Evolutionary conservation across 2,113 vertebrate genomes (phyloP), one percentile per base, ranked within the genome.

Genomic region (Copsychus sechellarum): DNA sequence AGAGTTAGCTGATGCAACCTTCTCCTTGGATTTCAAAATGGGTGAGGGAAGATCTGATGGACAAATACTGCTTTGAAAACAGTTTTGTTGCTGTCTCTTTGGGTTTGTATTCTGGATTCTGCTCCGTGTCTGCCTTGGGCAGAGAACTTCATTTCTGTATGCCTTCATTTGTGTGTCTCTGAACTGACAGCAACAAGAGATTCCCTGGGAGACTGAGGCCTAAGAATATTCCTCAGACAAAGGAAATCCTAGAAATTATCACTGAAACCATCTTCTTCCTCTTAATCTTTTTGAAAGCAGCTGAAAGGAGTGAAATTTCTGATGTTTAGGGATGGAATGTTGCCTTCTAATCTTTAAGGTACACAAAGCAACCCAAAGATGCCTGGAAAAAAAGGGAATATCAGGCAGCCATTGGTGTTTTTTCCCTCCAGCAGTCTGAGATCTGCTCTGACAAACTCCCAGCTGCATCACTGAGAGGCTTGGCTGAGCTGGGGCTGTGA

Each of bases 111-210:
- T 86, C 79, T 82, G 76, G 67, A 61, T 77, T 93, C 91, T 97
- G 88, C 76, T 90, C 53, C 33, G 71, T 93, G 85, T 93, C 91
- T 96, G 94, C 90, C 90, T 86, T 92, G 88, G 90, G 92, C 93
- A 90, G 15, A 22, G 57, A 76, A 80, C 85, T 95, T 95, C 93
- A 82, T 80, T 92, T 74, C 95, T 60, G 18, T 47, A 47, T 47
- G 82, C 51, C 64, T 95, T 90, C 54, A n/a, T 26, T 81, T 88
- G 42, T 23, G 22, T 15, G 65, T 61, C 40, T 4, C 5, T 91
- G 88, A 94, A 58, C 86, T 92, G 87, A 96, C 93, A 94, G 92
- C 58, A 93, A 31, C 79, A 86, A 76, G 43, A 82, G 92, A 77
- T 61, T 88, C 22, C 14, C 78, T 56, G 62, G 18, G 58, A 93